Percentiles rank a stretch among this genome's conserved stretches.
These are phyloP conservation scores for Tolypeutes matacus DNA, from an alignment of 2,797 vertebrate genomes.

Conservation along the genomic window DNA sequence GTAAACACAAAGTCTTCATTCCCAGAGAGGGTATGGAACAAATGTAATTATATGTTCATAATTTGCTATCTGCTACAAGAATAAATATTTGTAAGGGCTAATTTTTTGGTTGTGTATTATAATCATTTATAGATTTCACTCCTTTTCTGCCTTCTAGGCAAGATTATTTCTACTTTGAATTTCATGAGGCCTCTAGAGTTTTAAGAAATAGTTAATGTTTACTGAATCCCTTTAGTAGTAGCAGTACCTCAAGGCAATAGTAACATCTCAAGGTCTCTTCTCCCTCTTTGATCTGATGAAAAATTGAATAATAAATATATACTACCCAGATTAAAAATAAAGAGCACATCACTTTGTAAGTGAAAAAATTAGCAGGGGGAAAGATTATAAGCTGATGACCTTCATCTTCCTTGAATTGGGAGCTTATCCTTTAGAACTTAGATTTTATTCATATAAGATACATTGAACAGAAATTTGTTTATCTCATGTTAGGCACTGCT, in stretches of 20 bases:
- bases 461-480: conserved; percentile 37
- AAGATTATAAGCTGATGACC: background rate
- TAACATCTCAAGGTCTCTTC: conserved; percentile 54
- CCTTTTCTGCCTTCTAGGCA: conserved; percentile 27
- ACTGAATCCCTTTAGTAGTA: conserved; percentile 41
- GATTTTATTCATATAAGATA: background rate
- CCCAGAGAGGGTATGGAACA: background rate
- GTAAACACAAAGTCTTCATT: background rate
- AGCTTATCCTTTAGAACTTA: background rate
- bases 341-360: conserved; percentile 1
- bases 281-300: conserved; percentile 58
- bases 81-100: conserved; percentile 46
- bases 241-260: conserved; percentile 57
- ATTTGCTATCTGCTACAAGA: background rate
- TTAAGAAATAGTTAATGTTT: conserved; percentile 57
- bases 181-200: conserved; percentile 62
- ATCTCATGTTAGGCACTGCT: background rate
- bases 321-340: conserved; percentile 12
- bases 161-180: conserved; percentile 73
- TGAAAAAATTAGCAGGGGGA: conserved; percentile 26
- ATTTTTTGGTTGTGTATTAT: conserved; percentile 22
- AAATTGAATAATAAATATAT: conserved; percentile 61
- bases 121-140: conserved; percentile 55
- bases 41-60: background rate
- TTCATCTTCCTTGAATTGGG: background rate